Evolutionary conservation across 1,140 invertebrate species (phyloP), one percentile per base, ranked within the genome.

Genomic region (Drosophila micromelanica): DNA sequence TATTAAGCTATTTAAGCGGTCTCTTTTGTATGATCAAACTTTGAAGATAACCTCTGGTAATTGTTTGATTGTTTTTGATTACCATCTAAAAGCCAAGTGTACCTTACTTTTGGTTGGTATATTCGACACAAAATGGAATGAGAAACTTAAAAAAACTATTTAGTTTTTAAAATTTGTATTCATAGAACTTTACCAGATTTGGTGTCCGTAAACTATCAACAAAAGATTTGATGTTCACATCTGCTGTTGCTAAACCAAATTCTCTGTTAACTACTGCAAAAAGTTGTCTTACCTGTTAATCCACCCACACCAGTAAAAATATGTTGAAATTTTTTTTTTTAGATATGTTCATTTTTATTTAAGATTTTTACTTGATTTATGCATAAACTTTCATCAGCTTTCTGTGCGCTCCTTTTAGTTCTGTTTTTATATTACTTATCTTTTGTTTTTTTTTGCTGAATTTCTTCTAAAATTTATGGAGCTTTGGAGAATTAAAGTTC

Each of bases 341-440:
- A 90, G 84, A 89, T 89, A 89, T 89, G 84, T 89, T 89, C 85
- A 89, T 64, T 89, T 89, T 89, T 89, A 89, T 89, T 89, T 80
- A 89, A 89, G 85, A 89, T 67, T 89, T 89, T 89, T 89, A 80
- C 55, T 89, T 77, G 76, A 89, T 84, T 90, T 84, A 89, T 80
- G 76, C 79, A 80, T 78, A 84, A 89, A 80, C 79, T 84, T 70
- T 73, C 86, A 89, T 78, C 74, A 80, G 75, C 61, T 74, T 60
- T 51, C 35, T 51, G 52, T 59, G 38, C 27, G 48, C 69, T 75
- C 13, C 38, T 38, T 40, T 65, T 40, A 45, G 12, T 60, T 71
- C 35, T 35, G 4, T 15, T 51, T 59, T 64, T 70, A 6, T 60
- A 13, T 42, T 35, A 51, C 35, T 65, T 15, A 32, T 15, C 20